Base-by-base conservation (phyloP, 2,888 invertebrate genomes). In the Lottia gigantea region DNA sequence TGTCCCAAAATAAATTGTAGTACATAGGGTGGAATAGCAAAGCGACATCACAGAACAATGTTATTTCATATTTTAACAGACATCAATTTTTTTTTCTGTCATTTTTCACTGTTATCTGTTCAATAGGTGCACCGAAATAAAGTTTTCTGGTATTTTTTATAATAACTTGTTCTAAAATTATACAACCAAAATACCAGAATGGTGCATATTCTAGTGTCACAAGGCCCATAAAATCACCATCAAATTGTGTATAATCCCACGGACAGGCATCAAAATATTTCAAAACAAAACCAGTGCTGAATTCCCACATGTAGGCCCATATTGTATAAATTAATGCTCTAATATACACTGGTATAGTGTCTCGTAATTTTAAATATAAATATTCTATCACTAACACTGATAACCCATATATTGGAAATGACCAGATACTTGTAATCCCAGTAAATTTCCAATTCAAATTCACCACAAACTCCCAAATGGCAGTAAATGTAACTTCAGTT, bases 151-250 rank as follows among this genome's bases (percentile, higher is more conserved):
- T 82, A 67, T 80, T 83, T 23, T 71, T 74, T 45, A 87, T 79
- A 16, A 87, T 72, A 25, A 85, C 62, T 25, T 77, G 71, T 67
- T 88, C 88, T 55, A 76, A 70, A 14, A 85, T 64, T 2, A 88
- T 73, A 61, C 78, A 76, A 2, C 82, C 85, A 15, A 89, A 62
- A 76, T 87, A 89, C 90, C 90, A 90, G 61, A 90, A 81, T 0
- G 91, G 90, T 15, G 89, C 89, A 80, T 90, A 90, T 77, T 90
- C 90, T 63, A 90, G 81, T 3, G 90, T 90, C 62, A 91, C 87
- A 46, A 90, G 81, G 7, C 90, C 90, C 84, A 88, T 88, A 74
- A 90, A 85, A 78, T 90, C 89, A 71, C 89, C 89, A 49, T 85
- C 78, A 80, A 90, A 90, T 14, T 88, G 88, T 4, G 83, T 83